These are phyloP conservation scores for Anolis apletophallus DNA, from an alignment of 2,797 vertebrate species.

Conservation along the genomic window DNA sequence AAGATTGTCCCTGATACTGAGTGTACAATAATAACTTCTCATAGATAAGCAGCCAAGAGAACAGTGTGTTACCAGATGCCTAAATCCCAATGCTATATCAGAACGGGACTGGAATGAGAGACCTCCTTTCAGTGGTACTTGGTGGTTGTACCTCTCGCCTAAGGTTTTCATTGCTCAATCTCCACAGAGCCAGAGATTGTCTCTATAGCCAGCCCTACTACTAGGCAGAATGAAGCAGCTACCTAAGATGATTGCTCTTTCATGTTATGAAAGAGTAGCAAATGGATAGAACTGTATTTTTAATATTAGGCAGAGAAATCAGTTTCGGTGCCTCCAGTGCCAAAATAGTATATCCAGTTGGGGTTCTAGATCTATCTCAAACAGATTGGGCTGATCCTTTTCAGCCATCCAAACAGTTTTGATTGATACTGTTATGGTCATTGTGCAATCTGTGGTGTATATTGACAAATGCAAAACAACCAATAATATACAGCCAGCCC, in stretches of 20 bases:
- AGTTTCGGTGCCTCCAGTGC: not conserved
- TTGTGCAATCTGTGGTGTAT: rapidly evolving
- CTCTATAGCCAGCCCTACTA: not conserved
- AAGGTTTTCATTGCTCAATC: not conserved
- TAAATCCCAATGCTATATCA: not conserved
- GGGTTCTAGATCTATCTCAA: not conserved
- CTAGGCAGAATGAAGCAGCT: not conserved
- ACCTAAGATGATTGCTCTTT: not conserved
- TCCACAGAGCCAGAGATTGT: not conserved
- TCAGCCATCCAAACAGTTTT: not conserved
- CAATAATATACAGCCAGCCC: no score
- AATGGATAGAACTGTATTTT: not conserved
- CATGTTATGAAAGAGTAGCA: not conserved
- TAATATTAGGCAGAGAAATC: not conserved
- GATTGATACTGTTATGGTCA: not conserved
- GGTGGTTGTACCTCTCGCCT: not conserved
- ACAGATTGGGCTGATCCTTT: not conserved
- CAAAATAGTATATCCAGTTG: not conserved
- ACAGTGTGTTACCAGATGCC: not conserved
- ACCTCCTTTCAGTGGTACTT: not conserved
- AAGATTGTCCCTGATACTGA: not conserved
- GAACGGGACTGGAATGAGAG: not conserved
- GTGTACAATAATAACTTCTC: not conserved
- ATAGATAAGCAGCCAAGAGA: not conserved
- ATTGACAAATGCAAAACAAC: not conserved